Evolutionary conservation across 2,113 vertebrate genomes (phyloP).

Genomic region (Oreocharis arfaki): DNA sequence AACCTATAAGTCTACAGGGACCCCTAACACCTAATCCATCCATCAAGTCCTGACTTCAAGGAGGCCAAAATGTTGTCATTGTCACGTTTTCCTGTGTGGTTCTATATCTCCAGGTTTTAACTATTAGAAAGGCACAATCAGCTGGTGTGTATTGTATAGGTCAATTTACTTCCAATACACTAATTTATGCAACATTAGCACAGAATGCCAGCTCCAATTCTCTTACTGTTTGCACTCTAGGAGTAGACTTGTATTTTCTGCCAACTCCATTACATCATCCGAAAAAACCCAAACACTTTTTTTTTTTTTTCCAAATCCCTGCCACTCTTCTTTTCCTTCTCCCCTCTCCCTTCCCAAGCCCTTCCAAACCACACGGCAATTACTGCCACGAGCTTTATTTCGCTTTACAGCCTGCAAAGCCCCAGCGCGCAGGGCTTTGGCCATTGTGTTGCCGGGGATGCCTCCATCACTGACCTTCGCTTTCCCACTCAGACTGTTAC

Average conservation of each 20-base stretch:
- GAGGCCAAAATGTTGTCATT: not conserved
- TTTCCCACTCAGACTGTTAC: conserved; percentile 67
- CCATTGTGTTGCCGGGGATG: conserved; percentile 57
- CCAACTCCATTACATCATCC: conserved; percentile 75
- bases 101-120: conserved; percentile 5
- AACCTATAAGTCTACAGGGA: not conserved
- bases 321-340: not conserved
- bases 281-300: conserved; percentile 68
- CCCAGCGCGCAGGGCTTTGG: conserved; percentile 33
- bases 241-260: conserved; percentile 69
- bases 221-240: conserved; percentile 68
- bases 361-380: not conserved
- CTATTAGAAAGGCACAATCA: conserved; percentile 16
- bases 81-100: not conserved
- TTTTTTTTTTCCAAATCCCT: not conserved
- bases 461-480: conserved; percentile 70
- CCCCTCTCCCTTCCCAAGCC: not conserved
- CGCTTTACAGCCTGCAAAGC: not conserved
- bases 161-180: conserved; percentile 62
- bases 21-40: not conserved
- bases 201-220: conserved; percentile 68
- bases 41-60: not conserved
- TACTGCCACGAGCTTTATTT: not conserved
- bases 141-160: conserved; percentile 12
- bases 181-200: conserved; percentile 69